Base-by-base conservation (phyloP, 2,888 invertebrate species). In the Amiota minor region DNA sequence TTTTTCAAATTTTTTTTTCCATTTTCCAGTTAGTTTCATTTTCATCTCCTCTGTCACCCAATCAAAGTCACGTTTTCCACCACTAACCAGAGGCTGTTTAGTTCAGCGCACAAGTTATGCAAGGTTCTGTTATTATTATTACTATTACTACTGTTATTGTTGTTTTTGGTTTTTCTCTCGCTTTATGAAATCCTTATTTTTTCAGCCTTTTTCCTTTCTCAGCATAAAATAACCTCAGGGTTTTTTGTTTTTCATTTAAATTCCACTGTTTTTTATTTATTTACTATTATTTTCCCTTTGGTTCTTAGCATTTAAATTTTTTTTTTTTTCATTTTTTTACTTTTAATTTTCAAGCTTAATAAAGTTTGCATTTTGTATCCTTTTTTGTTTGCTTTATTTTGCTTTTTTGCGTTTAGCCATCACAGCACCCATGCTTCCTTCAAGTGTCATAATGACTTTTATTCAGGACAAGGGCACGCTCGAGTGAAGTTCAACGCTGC, bases 381-480 rank as follows among this genome's bases (percentile, higher is more conserved):
- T 56, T 56, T 56, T 56, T 53, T 53, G 14, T 53, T 2, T 11
- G 16, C 16, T 53, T 12, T 53, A 53, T 59, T 59, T 59, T 9
- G 45, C 6, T 45, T 62, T 62, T 62, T 62, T 10, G 1, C 11
- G 6, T 77, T 79, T 80, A 76, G 75, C 74, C 62, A 12, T 10
- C 14, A 62, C 9, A 10, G 62, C 45, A 23, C 62, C 23, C 35
- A 35, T 35, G 6, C 35, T 35, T 35, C 35, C 6, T 6, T 35
- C 35, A 35, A 35, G 35, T 35, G 35, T 35, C 35, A 1, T 8
- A 8, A 35, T 35, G 35, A 14, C 14, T 67, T 67, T 46, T 76
- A 83, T 83, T 76, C 77, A 75, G 83, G 76, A 76, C 84, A 83
- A 84, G 83, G 84, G 73, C 80, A 72, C 53, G 64, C 72, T n/a